Evolutionary conservation across 2,797 vertebrate species (phyloP).

Genomic region (Hybognathus amarus): DNA sequence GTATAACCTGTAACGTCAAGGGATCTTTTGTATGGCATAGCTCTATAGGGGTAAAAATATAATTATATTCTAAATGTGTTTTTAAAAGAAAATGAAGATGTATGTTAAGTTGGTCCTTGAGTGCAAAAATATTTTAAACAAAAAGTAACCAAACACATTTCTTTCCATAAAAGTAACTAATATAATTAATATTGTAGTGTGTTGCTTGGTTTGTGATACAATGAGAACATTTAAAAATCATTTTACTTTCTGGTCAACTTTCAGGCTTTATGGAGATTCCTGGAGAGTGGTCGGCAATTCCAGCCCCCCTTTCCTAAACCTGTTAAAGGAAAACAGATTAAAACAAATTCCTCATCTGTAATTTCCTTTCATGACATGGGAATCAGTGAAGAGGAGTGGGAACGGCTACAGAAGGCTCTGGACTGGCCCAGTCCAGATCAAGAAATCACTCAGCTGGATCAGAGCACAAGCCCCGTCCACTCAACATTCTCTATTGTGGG

Average conservation of each 20-base stretch:
- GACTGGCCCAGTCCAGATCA: conserved; percentile 36
- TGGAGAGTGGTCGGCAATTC: not conserved
- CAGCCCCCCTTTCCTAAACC: not conserved
- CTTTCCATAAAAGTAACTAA: not conserved
- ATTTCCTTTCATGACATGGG: not conserved
- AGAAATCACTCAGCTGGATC: not conserved
- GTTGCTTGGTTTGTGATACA: not conserved
- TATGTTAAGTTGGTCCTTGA: too few species aligned
- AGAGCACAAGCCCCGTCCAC: conserved; percentile 33
- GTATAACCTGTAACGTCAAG: too few species aligned
- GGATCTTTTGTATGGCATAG: too few species aligned
- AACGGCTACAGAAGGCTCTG: conserved; percentile 14
- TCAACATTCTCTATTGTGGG: conserved; percentile 34
- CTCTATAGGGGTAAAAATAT: too few species aligned
- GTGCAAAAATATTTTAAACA: too few species aligned
- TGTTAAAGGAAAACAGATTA: not conserved
- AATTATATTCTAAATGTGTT: too few species aligned
- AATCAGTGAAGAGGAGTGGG: conserved; percentile 30
- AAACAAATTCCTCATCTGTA: not conserved
- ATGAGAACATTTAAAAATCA: not conserved
- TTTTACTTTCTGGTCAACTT: not conserved
- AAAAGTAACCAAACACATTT: not conserved
- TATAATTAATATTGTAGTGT: not conserved
- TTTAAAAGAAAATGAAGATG: too few species aligned
- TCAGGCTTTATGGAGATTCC: not conserved